Percentiles rank a stretch among this genome's conserved stretches.
Conservation (phyloP, 2,888 invertebrate genomes). For the Drosophila imparisetae region DNA sequence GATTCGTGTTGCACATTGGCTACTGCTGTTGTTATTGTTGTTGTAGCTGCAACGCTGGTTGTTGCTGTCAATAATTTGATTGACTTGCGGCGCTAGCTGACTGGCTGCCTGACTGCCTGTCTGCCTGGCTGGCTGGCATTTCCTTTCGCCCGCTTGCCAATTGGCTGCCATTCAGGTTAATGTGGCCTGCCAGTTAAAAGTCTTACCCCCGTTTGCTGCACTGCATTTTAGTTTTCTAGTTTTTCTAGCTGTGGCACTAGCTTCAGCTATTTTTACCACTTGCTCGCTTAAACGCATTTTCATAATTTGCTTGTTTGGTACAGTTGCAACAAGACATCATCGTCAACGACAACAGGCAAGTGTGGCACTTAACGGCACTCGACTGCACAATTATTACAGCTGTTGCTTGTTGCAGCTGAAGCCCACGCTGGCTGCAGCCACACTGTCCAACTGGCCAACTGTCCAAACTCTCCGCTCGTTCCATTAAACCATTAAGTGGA, state of each 20-base stretch:
- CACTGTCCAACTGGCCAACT: slow-evolving; percentile 7
- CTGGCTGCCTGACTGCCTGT: slow-evolving; percentile 48
- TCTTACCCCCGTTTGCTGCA: slow-evolving; percentile 7
- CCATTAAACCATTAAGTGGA: slow-evolving; percentile 65
- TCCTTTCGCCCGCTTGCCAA: slow-evolving; percentile 65
- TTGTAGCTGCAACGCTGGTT: slow-evolving; percentile 16
- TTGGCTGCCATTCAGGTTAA: slow-evolving; percentile 76
- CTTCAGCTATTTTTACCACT: slow-evolving; percentile 11
- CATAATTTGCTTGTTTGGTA: slow-evolving; percentile 67
- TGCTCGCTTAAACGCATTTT: slow-evolving; percentile 67
- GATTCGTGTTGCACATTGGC: slow-evolving; percentile 55
- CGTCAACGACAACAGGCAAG: slow-evolving; percentile 46
- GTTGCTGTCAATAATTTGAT: slow-evolving; percentile 75
- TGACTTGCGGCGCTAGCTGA: slow-evolving; percentile 70
- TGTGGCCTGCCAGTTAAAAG: slow-evolving; percentile 57
- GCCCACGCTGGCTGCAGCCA: slow-evolving; percentile 30
- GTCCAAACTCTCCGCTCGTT: slow-evolving; percentile 18
- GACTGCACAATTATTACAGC: slow-evolving; percentile 61
- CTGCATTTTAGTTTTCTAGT: slow-evolving; percentile 56
- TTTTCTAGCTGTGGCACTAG: slow-evolving; percentile 49
- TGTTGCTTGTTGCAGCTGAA: slow-evolving; percentile 8
- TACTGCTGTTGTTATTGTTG: slow-evolving; percentile 33
- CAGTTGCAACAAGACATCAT: slow-evolving; percentile 65
- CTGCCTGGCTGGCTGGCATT: slow-evolving; percentile 23
- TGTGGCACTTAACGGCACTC: slow-evolving; percentile 73